A percentile compares a stretch with the other conserved stretches of the same genome.
These are phyloP conservation scores for Bombus cullumanus DNA, from an alignment of 1,140 invertebrate genomes.

Conservation along the genomic window DNA sequence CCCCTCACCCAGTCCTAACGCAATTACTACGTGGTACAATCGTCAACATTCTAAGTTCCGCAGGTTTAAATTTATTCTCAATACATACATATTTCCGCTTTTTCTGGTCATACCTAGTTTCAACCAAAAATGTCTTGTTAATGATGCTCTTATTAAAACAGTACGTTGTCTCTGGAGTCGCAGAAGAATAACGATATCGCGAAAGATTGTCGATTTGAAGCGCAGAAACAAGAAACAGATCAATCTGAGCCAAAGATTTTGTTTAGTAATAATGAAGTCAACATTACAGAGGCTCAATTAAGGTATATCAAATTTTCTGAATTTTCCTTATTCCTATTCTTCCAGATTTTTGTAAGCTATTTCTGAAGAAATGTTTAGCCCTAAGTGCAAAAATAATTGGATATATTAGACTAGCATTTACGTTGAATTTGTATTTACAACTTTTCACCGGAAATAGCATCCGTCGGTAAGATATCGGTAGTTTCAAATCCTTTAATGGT, in stretches of 20 bases:
- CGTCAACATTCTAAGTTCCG: slow-evolving; percentile 39
- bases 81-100: neutral
- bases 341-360: slow-evolving; percentile 21
- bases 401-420: slow-evolving; percentile 12
- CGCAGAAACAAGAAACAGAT: slow-evolving; percentile 11
- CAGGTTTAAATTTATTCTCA: slow-evolving; percentile 26
- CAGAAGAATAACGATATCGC: slow-evolving; percentile 25
- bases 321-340: slow-evolving; percentile 5
- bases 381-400: slow-evolving; percentile 24
- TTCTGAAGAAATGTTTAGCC: slow-evolving; percentile 26
- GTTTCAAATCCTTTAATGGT: neutral
- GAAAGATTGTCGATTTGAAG: slow-evolving; percentile 35
- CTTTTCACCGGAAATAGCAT: slow-evolving; percentile 1
- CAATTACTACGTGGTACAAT: slow-evolving; percentile 46
- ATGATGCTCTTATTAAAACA: slow-evolving; percentile 8
- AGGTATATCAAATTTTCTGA: slow-evolving; percentile 31
- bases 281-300: slow-evolving; percentile 34
- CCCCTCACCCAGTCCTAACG: slow-evolving; percentile 36
- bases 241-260: slow-evolving; percentile 14
- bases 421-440: slow-evolving; percentile 13
- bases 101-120: neutral
- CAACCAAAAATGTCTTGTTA: neutral
- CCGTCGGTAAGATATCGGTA: slow-evolving; percentile 25
- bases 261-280: slow-evolving; percentile 44
- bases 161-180: slow-evolving; percentile 21